These are phyloP conservation scores for Cydia strobilella DNA, from an alignment of 1,140 invertebrate genomes.

Conservation along the genomic window DNA sequence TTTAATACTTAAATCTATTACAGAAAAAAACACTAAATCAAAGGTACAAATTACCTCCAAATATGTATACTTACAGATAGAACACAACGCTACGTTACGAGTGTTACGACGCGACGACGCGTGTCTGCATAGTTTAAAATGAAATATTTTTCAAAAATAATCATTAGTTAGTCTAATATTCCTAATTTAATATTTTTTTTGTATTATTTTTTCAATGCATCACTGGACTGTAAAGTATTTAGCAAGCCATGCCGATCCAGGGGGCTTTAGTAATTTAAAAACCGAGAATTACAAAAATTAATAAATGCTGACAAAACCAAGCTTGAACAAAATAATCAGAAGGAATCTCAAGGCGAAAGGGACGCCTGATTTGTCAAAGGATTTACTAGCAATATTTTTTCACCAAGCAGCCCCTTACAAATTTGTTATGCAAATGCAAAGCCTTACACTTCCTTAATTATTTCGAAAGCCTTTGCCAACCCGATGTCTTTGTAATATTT, in stretches of 20 bases:
- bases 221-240: not conserved
- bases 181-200: too few species aligned
- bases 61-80: too few species aligned
- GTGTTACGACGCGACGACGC: too few species aligned
- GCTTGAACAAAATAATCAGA: constrained; percentile 39
- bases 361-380: constrained; percentile 59
- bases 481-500: constrained; percentile 58
- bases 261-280: not conserved
- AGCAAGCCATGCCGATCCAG: not conserved
- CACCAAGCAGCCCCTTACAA: constrained; percentile 44
- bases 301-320: constrained; percentile 28
- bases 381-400: constrained; percentile 60
- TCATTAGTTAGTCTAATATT: too few species aligned
- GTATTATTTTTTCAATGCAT: not conserved
- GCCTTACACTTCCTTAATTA: constrained; percentile 66
- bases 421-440: constrained; percentile 69
- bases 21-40: too few species aligned
- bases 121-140: too few species aligned
- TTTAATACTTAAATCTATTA: too few species aligned
- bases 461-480: constrained; percentile 53
- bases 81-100: too few species aligned
- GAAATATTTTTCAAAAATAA: too few species aligned
- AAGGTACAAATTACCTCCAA: too few species aligned
- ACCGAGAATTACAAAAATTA: constrained; percentile 11
- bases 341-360: constrained; percentile 37